phyloP scores from a whole-genome alignment of 2,888 invertebrate genomes.

The Ophioninae sp. region DNA sequence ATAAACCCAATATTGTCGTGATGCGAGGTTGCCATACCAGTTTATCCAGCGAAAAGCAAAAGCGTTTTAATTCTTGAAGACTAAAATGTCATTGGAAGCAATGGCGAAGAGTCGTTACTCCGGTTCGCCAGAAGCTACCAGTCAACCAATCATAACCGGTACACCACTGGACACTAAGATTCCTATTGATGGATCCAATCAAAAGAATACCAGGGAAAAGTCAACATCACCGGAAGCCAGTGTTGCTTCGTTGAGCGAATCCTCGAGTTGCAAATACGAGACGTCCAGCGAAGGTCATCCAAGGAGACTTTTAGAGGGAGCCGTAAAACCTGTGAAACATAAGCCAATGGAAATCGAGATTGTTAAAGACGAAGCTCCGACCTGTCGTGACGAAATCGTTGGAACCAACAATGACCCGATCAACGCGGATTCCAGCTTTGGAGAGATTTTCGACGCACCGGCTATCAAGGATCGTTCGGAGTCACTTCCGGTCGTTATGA shows the following conservation, averaged over 20 bases:
- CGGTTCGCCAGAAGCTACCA: conserved; percentile 10
- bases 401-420: neutral
- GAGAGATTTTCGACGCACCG: neutral
- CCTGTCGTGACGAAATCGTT: neutral
- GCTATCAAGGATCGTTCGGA: conserved; percentile 54
- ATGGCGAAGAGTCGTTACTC: conserved; percentile 54
- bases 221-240: conserved; percentile 37
- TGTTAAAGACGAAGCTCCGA: neutral
- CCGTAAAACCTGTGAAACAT: conserved; percentile 21
- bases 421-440: neutral
- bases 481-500: conserved; percentile 65
- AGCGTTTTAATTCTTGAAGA: conserved; percentile 38
- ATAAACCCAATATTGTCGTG: neutral
- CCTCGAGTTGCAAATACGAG: conserved; percentile 67
- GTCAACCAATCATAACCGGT: conserved; percentile 25
- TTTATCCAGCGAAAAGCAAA: neutral
- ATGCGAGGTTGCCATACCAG: conserved; percentile 6
- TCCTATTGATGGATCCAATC: conserved; percentile 29
- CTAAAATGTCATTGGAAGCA: conserved; percentile 66
- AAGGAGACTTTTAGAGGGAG: conserved; percentile 25
- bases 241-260: conserved; percentile 47
- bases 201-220: conserved; percentile 25
- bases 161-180: conserved; percentile 22
- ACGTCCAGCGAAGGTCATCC: conserved; percentile 71
- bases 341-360: neutral